phyloP scores from a whole-genome alignment of 2,888 invertebrate species.

The Eristalis intricaria region DNA sequence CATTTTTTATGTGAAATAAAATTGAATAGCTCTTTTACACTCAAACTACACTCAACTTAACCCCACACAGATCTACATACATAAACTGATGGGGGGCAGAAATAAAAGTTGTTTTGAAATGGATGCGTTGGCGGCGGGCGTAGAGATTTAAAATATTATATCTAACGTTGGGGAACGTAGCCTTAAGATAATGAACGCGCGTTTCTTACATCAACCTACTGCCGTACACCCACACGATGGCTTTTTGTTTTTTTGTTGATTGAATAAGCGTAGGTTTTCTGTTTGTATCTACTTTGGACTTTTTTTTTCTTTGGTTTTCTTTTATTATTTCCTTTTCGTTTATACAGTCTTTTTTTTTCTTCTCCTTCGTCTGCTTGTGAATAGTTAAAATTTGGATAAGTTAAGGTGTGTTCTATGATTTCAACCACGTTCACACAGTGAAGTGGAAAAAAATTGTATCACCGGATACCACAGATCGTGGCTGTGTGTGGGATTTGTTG shows the following conservation, averaged over 20 bases:
- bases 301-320: background rate
- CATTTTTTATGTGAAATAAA: slow-evolving; percentile 5
- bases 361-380: background rate
- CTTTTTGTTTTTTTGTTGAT: slow-evolving; percentile 7
- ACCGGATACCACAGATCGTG: too few relatives aligned
- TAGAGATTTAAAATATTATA: slow-evolving; percentile 1
- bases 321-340: background rate
- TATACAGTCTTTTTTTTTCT: background rate
- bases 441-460: background rate
- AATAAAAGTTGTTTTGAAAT: slow-evolving; percentile 8
- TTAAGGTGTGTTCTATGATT: slow-evolving; percentile 8
- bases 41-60: background rate
- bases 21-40: slow-evolving; percentile 2
- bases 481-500: too few relatives aligned
- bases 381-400: background rate
- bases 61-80: background rate
- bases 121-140: slow-evolving; percentile 32
- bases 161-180: background rate
- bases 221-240: slow-evolving; percentile 5
- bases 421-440: background rate
- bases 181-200: slow-evolving; percentile 23
- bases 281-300: background rate
- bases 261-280: slow-evolving; percentile 21
- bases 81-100: background rate
- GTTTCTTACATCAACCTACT: slow-evolving; percentile 19